Conservation (phyloP, 2,888 invertebrate species). For the Drosophila tripunctata region DNA sequence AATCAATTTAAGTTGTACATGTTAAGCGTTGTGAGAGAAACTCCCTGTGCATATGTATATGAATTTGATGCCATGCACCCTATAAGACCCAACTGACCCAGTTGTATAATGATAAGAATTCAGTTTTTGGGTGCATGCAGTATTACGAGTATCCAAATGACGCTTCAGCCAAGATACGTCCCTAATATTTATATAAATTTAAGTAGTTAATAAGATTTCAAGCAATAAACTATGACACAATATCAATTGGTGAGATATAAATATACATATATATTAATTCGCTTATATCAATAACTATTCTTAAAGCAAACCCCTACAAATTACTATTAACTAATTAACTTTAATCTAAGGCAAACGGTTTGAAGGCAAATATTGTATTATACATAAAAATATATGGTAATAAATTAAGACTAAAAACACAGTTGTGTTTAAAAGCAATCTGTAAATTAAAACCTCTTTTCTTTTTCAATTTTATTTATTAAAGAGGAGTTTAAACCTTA, state of each 20-base stretch:
- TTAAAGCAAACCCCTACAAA: conserved; percentile 19
- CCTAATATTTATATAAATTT: conserved; percentile 33
- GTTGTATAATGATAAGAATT: conserved; percentile 26
- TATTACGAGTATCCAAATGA: conserved; percentile 44
- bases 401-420: conserved; percentile 43
- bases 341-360: conserved; percentile 16
- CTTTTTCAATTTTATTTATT: not conserved
- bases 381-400: conserved; percentile 27
- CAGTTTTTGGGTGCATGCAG: conserved; percentile 42
- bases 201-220: conserved; percentile 41
- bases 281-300: conserved; percentile 22
- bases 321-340: conserved; percentile 14
- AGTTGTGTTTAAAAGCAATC: conserved; percentile 14
- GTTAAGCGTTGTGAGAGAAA: conserved; percentile 53
- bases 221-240: conserved; percentile 39
- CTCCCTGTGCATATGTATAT: conserved; percentile 46
- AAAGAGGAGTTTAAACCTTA: too few species aligned
- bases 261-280: conserved; percentile 9
- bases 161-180: conserved; percentile 21
- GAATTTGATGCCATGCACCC: conserved; percentile 26
- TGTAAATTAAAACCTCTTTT: not conserved
- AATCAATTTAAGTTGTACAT: conserved; percentile 21
- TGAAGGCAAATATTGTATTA: conserved; percentile 30
- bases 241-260: conserved; percentile 12
- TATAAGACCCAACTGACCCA: conserved; percentile 7